Percentiles rank a stretch among this genome's conserved stretches.
phyloP scores from a whole-genome alignment of 1,140 invertebrate species.

The Subanguina moxae region DNA sequence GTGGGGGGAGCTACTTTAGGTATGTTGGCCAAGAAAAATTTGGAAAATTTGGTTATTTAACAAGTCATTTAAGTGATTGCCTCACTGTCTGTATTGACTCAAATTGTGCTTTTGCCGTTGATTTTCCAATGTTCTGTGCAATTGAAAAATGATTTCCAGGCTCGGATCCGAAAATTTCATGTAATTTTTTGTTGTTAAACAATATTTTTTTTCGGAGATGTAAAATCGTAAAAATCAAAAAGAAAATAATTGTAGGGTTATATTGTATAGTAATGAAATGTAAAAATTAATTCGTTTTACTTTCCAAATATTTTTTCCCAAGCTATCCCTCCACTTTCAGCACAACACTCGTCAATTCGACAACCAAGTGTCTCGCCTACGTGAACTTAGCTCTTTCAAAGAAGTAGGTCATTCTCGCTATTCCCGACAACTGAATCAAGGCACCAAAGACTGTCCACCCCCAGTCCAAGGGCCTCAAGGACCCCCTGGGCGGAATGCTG shows the following conservation, averaged over 20 bases:
- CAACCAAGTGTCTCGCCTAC: slow-evolving; percentile 27
- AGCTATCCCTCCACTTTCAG: slow-evolving; percentile 7
- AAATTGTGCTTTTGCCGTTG: slow-evolving; percentile 34
- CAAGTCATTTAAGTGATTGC: slow-evolving; percentile 14
- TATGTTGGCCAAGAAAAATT: too few relatives aligned
- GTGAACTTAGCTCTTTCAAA: slow-evolving; percentile 12
- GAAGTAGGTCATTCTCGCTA: slow-evolving; percentile 3
- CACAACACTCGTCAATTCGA: slow-evolving; percentile 38
- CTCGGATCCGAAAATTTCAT: slow-evolving; percentile 34
- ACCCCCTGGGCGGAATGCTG: slow-evolving; percentile 14
- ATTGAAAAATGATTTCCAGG: slow-evolving; percentile 30
- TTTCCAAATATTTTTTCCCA: neutral
- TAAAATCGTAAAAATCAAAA: neutral
- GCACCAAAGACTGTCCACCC: slow-evolving; percentile 28
- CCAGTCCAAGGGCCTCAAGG: slow-evolving; percentile 22
- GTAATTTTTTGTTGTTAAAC: slow-evolving; percentile 11
- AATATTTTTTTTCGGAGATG: neutral
- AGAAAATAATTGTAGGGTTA: too few relatives aligned
- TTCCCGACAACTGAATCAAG: neutral
- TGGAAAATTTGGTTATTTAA: too few relatives aligned
- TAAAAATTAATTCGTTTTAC: neutral
- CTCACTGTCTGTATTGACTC: slow-evolving; percentile 31
- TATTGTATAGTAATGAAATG: too few relatives aligned
- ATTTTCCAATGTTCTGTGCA: slow-evolving; percentile 25
- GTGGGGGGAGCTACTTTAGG: slow-evolving; percentile 21